Evolutionary conservation across 2,888 invertebrate genomes (phyloP), one percentile per base, ranked within the genome.

Genomic region (Tubulanus polymorphus): DNA sequence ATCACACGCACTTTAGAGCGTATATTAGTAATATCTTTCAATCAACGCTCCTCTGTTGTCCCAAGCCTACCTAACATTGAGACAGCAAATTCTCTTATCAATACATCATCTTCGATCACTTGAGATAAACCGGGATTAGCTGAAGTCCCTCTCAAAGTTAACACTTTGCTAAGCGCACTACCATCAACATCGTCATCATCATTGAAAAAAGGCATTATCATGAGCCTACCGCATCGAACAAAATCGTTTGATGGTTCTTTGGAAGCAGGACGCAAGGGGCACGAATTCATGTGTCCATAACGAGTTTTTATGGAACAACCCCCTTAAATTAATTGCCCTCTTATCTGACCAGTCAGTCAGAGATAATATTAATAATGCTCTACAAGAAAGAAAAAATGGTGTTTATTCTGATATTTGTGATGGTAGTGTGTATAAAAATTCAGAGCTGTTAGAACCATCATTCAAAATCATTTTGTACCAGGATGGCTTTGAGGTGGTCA

Each of bases 401-500:
- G 25, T 41, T 56, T 56, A 28, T 6, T 35, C 41, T 3, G 46
- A 56, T 30, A n/a, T 29, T 48, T 2, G 15, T 10, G 51, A 48
- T 47, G 48, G 51, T 25, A 26, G 28, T 15, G 56, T 53, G n/a
- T 45, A 35, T 12, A 55, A 32, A n/a, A 25, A 27, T 23, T 50
- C 55, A 30, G 48, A 23, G n/a, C 18, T 57, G n/a, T 12, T 30
- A 8, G n/a, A 41, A 23, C 12, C n/a, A 3, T 20, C 52, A 6
- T 45, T 52, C 25, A 25, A 26, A 41, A 23, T 52, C 3, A 45
- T 52, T 51, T 20, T 30, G 27, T 60, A 60, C 50, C 60, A 54
- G 26, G 57, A 60, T 57, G 57, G 56, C n/a, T 60, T 60, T 57
- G 60, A 60, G 45, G 56, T 57, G 15, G 60, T 60, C 3, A 60